Evolutionary conservation across 1,140 invertebrate species (phyloP).

Genomic region (Goniozus legneri): DNA sequence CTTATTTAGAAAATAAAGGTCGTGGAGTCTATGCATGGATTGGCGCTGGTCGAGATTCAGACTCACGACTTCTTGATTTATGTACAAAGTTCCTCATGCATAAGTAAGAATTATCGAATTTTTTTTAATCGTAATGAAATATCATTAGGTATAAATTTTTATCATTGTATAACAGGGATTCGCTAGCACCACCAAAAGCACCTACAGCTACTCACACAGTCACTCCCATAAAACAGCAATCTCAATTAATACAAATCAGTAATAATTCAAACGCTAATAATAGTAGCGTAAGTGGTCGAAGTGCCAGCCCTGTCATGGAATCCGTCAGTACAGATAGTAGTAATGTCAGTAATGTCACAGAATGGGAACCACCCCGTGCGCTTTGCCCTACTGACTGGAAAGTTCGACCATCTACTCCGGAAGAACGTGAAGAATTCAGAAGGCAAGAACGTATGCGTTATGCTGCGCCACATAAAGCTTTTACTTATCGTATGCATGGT

Average conservation of each 20-base stretch:
- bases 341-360: conserved; percentile 28
- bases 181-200: conserved; percentile 30
- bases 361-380: conserved; percentile 60
- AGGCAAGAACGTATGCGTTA: conserved; percentile 73
- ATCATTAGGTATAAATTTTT: conserved; percentile 3
- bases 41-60: conserved; percentile 87
- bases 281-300: conserved; percentile 20
- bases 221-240: conserved; percentile 4
- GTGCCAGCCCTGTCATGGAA: conserved; percentile 35
- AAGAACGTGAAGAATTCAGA: conserved; percentile 77
- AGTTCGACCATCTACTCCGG: conserved; percentile 70
- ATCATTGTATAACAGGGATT: conserved; percentile 32
- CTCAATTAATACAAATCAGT: neutral
- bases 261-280: conserved; percentile 8
- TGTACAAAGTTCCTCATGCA: conserved; percentile 56
- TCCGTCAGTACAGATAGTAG: conserved; percentile 29
- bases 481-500: conserved; percentile 79
- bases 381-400: conserved; percentile 73
- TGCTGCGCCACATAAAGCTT: conserved; percentile 80
- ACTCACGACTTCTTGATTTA: conserved; percentile 70
- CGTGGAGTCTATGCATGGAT: conserved; percentile 83
- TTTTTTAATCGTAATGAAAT: conserved; percentile 2
- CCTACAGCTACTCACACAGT: conserved; percentile 18
- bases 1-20: conserved; percentile 86
- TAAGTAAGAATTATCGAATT: conserved; percentile 29